Base-by-base conservation (phyloP, 2,797 vertebrate genomes). In the Premnoplex brunnescens region DNA sequence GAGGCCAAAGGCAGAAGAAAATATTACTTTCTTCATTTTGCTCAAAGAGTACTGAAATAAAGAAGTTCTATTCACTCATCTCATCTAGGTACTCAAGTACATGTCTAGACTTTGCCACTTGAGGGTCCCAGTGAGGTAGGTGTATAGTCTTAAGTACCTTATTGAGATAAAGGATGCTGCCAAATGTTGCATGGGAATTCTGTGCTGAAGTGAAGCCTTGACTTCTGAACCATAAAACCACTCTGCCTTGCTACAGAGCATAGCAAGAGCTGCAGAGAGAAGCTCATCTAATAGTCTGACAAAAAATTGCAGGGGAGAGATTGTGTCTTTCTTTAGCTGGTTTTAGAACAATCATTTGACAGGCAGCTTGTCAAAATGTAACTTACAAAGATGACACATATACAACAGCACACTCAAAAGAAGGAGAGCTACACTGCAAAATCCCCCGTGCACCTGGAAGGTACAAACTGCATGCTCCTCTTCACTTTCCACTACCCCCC, bases 301-400 rank as follows among this genome's bases (percentile, higher is more conserved):
- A 73, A 67, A 90, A 88, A 91, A 66, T 7, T 56, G 73, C 63
- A 95, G 63, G 20, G 71, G 64, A 69, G 48, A 67, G 56, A 87
- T 52, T 56, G 54, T 34, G 78, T 37, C 89, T 75, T 88, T 94
- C 78, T 87, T 86, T 39, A 4, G 13, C 48, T 67, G 62, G 32
- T 82, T 96, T 92, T 75, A 80, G 77, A 92, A 90, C 60, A 80
- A 91, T 15, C 59, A 7, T 32, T 93, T 92, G 92, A 94, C 39
- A 88, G 79, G 76, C 91, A 89, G 73, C 81, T 95, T 95, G 92
- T 88, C 89, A 96, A 95, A 96, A 67, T 10, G 54, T 59, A 71
- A 48, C 62, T 93, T 37, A 32, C 48, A 49, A 69, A 81, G 80
- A 58, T 76, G 84, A 96, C 83, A 76, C 24, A 23, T 8, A n/a